Base-by-base conservation (phyloP, 2,797 vertebrate species). In the Falco columbarius region DNA sequence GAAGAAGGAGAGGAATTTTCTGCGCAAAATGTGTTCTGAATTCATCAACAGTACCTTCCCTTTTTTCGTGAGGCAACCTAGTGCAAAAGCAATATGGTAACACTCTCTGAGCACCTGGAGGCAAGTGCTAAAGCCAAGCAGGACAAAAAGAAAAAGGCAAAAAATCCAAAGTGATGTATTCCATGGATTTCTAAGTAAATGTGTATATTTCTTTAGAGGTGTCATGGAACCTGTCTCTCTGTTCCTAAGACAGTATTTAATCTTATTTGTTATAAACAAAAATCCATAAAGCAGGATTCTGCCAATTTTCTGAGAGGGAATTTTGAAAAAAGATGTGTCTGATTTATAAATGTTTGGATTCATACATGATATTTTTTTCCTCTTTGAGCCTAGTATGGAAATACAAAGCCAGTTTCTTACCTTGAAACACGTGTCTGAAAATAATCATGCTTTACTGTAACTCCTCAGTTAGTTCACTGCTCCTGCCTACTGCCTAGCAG, bases 171-270 rank as follows among this genome's bases (percentile, higher is more conserved):
- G 58, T 47, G 34, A 82, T 56, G 29, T 95, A 22, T 38, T 94
- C 27, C 46, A 77, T 79, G 40, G 22, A 79, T 86, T 86, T 94
- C 59, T 70, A 13, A 72, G 88, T n/a, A 89, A 91, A 92, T 87
- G 63, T 12, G 40, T 79, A 7, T 30, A 89, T 91, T 91, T 97
- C 49, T 88, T 52, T 23, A 59, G 49, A 86, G 47, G 84, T 90
- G 96, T 94, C 46, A 76, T 49, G 42, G 86, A 97, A 75, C 23
- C 10, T 49, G 26, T 66, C 71, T 97, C 85, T 95, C 72, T 88
- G 46, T 83, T 94, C 63, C 80, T 95, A 86, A 87, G 49, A 89
- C 42, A 89, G 65, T 49, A 93, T 95, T 96, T 97, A 65, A 94
- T 81, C 73, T 95, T 92, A 34, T 94, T 83, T 76, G 36, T 47